phyloP scores from a whole-genome alignment of 2,888 invertebrate species.

The Trachelus troglodyta region DNA sequence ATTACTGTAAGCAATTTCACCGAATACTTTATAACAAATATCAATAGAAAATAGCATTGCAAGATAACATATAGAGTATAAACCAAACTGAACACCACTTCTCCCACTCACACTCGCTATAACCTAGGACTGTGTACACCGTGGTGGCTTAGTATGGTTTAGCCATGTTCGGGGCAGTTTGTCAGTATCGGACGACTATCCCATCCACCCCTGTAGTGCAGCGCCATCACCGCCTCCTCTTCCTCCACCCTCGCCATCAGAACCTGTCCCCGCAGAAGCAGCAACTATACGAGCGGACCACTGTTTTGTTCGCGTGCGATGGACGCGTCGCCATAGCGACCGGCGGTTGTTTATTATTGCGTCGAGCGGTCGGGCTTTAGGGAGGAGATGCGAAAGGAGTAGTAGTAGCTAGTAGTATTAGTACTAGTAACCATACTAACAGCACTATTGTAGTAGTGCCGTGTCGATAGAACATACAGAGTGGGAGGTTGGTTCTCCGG shows the following conservation, averaged over 20 bases:
- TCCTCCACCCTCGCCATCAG: not conserved
- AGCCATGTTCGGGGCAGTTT: conserved; percentile 39
- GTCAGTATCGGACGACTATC: conserved; percentile 36
- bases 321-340: conserved; percentile 64
- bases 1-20: not conserved
- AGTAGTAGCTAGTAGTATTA: not conserved
- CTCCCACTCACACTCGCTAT: not conserved
- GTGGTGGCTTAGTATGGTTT: not conserved
- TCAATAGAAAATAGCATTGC: not conserved
- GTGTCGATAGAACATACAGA: not conserved
- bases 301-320: conserved; percentile 63
- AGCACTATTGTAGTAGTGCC: not conserved
- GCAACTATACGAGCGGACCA: conserved; percentile 46
- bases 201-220: conserved; percentile 1
- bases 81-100: not conserved
- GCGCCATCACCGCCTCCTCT: not conserved
- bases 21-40: not conserved
- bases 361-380: conserved; percentile 51
- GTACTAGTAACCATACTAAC: not conserved
- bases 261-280: conserved; percentile 45
- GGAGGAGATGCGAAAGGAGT: conserved; percentile 23
- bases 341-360: conserved; percentile 66
- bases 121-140: not conserved
- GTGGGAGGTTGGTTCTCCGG: conserved; percentile 17
- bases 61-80: not conserved